Percentiles rank a stretch among this genome's conserved stretches.
phyloP scores from a whole-genome alignment of 2,113 vertebrate species.

The Epinephelus fuscoguttatus region DNA sequence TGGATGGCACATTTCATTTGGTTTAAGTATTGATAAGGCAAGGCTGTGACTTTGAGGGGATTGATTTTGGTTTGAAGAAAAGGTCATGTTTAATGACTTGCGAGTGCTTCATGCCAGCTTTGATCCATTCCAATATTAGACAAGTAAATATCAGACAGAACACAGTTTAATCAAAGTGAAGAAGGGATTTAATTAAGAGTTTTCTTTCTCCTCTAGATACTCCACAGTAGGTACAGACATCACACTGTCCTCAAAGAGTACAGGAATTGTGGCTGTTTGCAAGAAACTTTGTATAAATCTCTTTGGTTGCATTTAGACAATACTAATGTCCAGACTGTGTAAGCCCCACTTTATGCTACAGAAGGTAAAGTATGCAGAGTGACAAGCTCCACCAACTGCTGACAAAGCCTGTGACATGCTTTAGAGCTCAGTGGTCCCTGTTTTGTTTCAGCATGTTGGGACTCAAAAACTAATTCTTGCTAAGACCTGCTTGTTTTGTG shows the following conservation, averaged over 20 bases:
- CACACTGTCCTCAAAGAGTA: not conserved
- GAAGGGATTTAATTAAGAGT: conserved; percentile 50
- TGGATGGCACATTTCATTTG: conserved; percentile 52
- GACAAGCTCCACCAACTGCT: conserved; percentile 21
- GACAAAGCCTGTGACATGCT: conserved; percentile 10
- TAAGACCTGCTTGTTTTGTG: not conserved
- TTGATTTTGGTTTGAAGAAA: conserved; percentile 76
- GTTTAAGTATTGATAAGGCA: conserved; percentile 67
- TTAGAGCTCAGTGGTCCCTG: not conserved
- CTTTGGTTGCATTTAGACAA: conserved; percentile 10
- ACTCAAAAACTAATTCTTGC: conserved; percentile 7
- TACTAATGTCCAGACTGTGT: not conserved
- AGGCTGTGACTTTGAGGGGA: conserved; percentile 74
- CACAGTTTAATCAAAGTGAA: conserved; percentile 54
- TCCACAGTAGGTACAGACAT: not conserved
- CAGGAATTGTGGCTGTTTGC: not conserved
- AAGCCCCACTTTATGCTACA: not conserved
- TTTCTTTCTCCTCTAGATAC: not conserved
- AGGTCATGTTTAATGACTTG: conserved; percentile 81
- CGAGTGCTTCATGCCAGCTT: conserved; percentile 46
- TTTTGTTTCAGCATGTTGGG: not conserved
- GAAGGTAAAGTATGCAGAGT: not conserved
- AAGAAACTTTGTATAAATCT: not conserved
- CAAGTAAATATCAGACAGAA: conserved; percentile 57
- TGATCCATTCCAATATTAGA: conserved; percentile 58